A percentile compares a stretch with the other conserved stretches of the same genome.
Evolutionary conservation across 2,797 vertebrate genomes (phyloP).

Genomic region (Chloroceryle inda): DNA sequence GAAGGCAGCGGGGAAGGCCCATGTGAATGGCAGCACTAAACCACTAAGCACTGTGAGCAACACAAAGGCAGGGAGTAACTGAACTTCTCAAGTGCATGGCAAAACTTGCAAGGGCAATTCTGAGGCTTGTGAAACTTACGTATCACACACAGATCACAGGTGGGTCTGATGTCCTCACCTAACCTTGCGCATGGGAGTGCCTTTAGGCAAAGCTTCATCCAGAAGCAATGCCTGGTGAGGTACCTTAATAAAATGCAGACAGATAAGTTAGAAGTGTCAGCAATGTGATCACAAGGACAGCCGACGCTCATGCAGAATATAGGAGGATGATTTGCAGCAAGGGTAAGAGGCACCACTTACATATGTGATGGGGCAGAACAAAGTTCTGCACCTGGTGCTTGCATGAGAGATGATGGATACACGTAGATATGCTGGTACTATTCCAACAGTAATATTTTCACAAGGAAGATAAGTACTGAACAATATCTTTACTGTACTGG

Average conservation of each 20-base stretch:
- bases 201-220: background rate
- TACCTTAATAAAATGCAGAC: background rate
- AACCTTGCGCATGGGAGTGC: background rate
- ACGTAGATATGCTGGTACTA: constrained; percentile 2
- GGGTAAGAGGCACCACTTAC: background rate
- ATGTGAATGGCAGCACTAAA: background rate
- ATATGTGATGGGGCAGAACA: background rate
- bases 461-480: constrained; percentile 32
- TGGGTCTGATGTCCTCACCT: background rate
- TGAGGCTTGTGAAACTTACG: background rate
- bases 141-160: background rate
- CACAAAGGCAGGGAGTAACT: background rate
- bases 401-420: background rate
- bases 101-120: background rate
- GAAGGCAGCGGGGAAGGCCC: background rate
- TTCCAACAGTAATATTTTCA: constrained; percentile 60
- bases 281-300: background rate
- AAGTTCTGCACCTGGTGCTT: background rate
- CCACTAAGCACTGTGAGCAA: background rate
- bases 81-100: background rate
- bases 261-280: background rate
- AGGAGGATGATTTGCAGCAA: background rate
- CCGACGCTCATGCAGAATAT: background rate
- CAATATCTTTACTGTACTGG: constrained; percentile 28
- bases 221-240: background rate